Evolutionary conservation across 2,797 vertebrate genomes (phyloP), one percentile per base, ranked within the genome.

Genomic region (Anisognathus igniventris): DNA sequence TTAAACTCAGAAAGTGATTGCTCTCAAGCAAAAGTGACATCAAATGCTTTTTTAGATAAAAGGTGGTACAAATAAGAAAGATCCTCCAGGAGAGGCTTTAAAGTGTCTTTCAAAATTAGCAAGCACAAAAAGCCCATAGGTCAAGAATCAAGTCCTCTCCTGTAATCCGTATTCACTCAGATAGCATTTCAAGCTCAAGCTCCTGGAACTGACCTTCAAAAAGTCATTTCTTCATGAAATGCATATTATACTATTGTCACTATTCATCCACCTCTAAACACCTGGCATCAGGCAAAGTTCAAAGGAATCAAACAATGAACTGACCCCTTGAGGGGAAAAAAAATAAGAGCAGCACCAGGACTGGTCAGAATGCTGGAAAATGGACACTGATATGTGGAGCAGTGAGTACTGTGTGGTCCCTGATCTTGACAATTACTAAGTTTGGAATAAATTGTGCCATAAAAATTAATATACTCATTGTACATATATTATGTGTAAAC

Each of bases 41-140:
- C 76, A 92, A 93, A 86, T 81, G 16, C 37, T 95, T 93, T 95
- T 79, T 93, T 58, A 87, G 95, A 94, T 95, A 93, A 95, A 96
- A 92, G 75, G 71, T 31, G 33, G 66, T 50, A 70, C 70, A 92
- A 94, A 88, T 88, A 94, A 95, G 81, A 91, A 61, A 83, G 76
- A 78, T 75, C 40, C 50, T 88, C 5, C 21, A 94, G 78, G 83
- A 95, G 73, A 71, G 39, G 25, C 77, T 80, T 90, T 58, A 80
- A 94, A 95, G 60, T 40, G 12, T 87, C 84, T 95, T 96, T 93
- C 85, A 94, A 89, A 95, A 88, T 88, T 93, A 94, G 94, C 51
- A 47, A 64, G 67, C 70, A 48, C 89, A 92, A 73, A 94, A 90
- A 95, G n/a, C 45, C 88, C 77, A 50, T 86, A 86, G 84, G 90